Base-by-base conservation (phyloP, 2,888 invertebrate genomes). In the Gastrophysa polygoni region DNA sequence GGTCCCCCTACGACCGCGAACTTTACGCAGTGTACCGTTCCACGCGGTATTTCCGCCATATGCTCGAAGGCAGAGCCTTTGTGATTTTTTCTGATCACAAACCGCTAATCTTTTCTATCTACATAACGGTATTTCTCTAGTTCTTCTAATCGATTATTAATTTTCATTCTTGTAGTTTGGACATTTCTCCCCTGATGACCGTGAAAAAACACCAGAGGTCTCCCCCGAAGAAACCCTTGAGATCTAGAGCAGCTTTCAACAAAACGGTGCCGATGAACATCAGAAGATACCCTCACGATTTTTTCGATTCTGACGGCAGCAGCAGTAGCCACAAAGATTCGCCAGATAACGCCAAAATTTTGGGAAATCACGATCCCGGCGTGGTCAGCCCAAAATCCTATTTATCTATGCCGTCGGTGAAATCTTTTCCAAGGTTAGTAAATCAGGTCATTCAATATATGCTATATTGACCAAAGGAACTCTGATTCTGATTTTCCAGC, bases 361-460 rank as follows among this genome's bases (percentile, higher is more conserved):
- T 68, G 17, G 72, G 67, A 32, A 77, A 77, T 59, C 72, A 73
- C 34, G 78, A 78, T 60, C 76, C 78, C n/a, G 80, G 78, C 7
- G 77, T 80, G 1, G 68, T 79, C n/a, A 82, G 81, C 64, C 81
- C 93, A 0, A 91, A 91, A 49, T 93, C 93, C 0, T 93, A 91
- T 75, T 84, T 93, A 4, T 93, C 93, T 0, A 93, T 93, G 93
- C 92, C 92, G 18, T 92, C 93, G 1, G 89, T 93, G 8, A 91
- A 89, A 74, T 89, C 91, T n/a, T 94, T 93, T 74, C 93, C 93
- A 0, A 89, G 89, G 85, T 88, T 76, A 65, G 49, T 21, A n/a
- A n/a, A n/a, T n/a, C n/a, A n/a, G n/a, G n/a, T n/a, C n/a, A n/a
- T n/a, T n/a, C n/a, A n/a, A n/a, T n/a, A n/a, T n/a, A n/a, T n/a